Evolutionary conservation across 2,113 vertebrate species (phyloP).

Genomic region (Phyllostomus hastatus): DNA sequence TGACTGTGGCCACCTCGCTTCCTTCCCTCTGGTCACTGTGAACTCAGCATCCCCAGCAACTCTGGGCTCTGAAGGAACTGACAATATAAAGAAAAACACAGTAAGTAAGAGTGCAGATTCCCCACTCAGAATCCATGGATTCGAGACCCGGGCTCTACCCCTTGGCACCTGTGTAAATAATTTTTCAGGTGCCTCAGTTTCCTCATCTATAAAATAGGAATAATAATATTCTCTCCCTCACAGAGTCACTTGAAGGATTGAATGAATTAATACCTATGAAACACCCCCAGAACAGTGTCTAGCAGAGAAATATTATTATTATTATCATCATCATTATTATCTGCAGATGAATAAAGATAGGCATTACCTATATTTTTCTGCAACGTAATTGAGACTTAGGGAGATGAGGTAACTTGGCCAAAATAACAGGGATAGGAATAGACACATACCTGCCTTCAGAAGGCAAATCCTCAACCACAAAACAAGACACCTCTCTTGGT

Average conservation of each 20-base stretch:
- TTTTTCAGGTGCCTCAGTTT: background rate
- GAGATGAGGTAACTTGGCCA: background rate
- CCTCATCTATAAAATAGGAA: background rate
- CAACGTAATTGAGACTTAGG: background rate
- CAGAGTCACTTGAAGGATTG: background rate
- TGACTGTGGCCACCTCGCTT: background rate
- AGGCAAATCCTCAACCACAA: background rate
- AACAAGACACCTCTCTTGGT: background rate
- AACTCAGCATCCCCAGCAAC: background rate
- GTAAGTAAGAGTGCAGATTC: background rate
- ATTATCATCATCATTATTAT: background rate
- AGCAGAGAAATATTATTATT: background rate
- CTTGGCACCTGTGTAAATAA: accelerated
- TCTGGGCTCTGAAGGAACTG: background rate
- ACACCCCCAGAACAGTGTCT: background rate
- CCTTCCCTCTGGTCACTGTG: background rate
- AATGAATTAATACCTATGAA: background rate
- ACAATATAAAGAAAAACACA: background rate
- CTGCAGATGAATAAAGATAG: background rate
- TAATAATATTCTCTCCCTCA: background rate
- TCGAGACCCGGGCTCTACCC: background rate
- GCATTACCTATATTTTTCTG: background rate
- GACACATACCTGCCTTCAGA: background rate
- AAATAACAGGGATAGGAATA: background rate
- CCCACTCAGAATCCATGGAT: background rate